Evolutionary conservation across 2,797 vertebrate species (phyloP).

Genomic region (Clarias fuscus): DNA sequence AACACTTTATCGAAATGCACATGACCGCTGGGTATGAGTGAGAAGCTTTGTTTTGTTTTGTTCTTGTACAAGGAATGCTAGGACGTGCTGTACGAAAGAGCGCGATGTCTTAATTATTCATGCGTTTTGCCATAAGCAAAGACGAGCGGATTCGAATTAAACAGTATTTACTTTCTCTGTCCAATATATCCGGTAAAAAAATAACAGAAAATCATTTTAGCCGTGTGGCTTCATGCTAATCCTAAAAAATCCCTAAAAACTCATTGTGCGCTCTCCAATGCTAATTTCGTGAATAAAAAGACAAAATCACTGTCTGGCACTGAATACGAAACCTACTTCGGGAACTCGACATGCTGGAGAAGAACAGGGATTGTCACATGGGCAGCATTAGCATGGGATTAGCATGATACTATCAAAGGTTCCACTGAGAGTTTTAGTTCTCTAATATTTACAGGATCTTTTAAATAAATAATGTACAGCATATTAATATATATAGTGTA

Average conservation of each 20-base stretch:
- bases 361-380: background rate
- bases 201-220: background rate
- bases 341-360: background rate
- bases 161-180: background rate
- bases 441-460: too few species aligned
- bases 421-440: background rate
- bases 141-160: background rate
- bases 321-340: background rate
- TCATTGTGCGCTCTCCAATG: background rate
- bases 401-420: background rate
- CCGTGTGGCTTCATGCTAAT: background rate
- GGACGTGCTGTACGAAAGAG: background rate
- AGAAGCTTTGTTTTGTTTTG: background rate
- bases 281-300: background rate
- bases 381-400: background rate
- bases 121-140: background rate
- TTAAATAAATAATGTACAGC: background rate
- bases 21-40: slow-evolving; percentile 1
- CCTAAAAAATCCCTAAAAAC: background rate
- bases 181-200: background rate
- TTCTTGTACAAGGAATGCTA: background rate
- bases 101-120: slow-evolving; percentile 1
- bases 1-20: background rate
- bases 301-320: too few species aligned
- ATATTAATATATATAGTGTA: background rate